Percentiles rank a stretch among this genome's conserved stretches.
phyloP scores from a whole-genome alignment of 37 sponge, comb jelly and placozoan genomes.

The Chondrosia reniformis region DNA sequence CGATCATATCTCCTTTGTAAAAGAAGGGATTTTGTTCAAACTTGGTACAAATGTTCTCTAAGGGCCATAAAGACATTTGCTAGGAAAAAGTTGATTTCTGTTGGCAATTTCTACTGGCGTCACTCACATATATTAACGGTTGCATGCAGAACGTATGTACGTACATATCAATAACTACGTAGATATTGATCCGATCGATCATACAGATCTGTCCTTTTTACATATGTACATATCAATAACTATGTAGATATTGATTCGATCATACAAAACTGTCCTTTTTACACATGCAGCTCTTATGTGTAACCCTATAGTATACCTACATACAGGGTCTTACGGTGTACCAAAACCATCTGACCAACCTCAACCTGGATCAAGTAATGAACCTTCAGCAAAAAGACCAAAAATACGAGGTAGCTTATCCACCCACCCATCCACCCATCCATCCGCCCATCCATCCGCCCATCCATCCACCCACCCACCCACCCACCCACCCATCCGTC shows the following conservation, averaged over 20 bases:
- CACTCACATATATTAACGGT: too few relatives aligned
- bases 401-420: conserved; percentile 58
- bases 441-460: too few relatives aligned
- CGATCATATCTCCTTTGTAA: too few relatives aligned
- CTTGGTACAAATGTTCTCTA: too few relatives aligned
- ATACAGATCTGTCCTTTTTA: background rate
- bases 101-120: too few relatives aligned
- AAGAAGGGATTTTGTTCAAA: too few relatives aligned
- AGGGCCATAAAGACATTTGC: too few relatives aligned
- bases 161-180: background rate
- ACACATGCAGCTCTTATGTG: background rate
- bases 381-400: conserved; percentile 35
- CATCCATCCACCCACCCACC: too few relatives aligned
- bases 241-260: background rate
- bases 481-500: too few relatives aligned
- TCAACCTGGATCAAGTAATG: background rate
- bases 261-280: background rate
- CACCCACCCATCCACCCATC: too few relatives aligned
- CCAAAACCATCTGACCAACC: conserved; percentile 17
- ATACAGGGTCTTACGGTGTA: conserved; percentile 3
- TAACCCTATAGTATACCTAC: background rate
- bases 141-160: conserved; percentile 3
- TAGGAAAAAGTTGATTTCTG: too few relatives aligned
- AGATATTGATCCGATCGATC: background rate
- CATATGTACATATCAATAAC: background rate